Conservation (phyloP, 2,797 vertebrate species). For the Characodon lateralis region DNA sequence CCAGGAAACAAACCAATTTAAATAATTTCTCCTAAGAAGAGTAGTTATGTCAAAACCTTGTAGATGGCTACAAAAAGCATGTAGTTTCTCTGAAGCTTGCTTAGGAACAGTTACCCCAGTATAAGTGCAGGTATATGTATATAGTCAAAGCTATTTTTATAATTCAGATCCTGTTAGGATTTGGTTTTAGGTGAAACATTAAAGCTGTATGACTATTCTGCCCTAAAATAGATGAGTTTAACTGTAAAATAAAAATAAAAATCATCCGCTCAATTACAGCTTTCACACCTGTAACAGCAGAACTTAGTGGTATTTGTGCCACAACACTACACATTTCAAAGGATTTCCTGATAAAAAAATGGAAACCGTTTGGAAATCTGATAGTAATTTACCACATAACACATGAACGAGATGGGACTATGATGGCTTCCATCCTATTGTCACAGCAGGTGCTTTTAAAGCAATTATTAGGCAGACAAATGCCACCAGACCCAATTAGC, state of each 20-base stretch:
- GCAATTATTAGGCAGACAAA: slow-evolving; percentile 70
- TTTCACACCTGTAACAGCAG: slow-evolving; percentile 8
- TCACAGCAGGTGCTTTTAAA: slow-evolving; percentile 72
- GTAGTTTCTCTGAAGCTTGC: not conserved
- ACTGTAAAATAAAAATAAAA: not conserved
- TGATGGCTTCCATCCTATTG: slow-evolving; percentile 46
- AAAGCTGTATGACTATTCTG: not conserved
- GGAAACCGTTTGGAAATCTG: slow-evolving; percentile 38
- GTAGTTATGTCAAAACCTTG: not conserved
- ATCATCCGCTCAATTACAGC: slow-evolving; percentile 10
- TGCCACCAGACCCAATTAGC: slow-evolving; percentile 72
- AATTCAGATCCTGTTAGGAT: not conserved
- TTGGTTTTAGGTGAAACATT: not conserved
- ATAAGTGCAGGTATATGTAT: not conserved
- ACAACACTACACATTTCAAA: slow-evolving; percentile 47
- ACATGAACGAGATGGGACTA: slow-evolving; percentile 31
- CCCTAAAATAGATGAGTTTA: not conserved
- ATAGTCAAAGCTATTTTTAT: not conserved
- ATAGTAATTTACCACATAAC: slow-evolving; percentile 35
- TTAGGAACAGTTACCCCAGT: not conserved
- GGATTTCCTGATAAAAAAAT: slow-evolving; percentile 31
- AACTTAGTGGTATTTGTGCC: slow-evolving; percentile 18
- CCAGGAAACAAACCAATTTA: not conserved
- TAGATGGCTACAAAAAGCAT: not conserved
- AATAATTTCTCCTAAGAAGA: not conserved